A percentile compares a stretch with the other conserved stretches of the same genome.
Conservation (phyloP, 1,140 invertebrate genomes). For the Popillia japonica region DNA sequence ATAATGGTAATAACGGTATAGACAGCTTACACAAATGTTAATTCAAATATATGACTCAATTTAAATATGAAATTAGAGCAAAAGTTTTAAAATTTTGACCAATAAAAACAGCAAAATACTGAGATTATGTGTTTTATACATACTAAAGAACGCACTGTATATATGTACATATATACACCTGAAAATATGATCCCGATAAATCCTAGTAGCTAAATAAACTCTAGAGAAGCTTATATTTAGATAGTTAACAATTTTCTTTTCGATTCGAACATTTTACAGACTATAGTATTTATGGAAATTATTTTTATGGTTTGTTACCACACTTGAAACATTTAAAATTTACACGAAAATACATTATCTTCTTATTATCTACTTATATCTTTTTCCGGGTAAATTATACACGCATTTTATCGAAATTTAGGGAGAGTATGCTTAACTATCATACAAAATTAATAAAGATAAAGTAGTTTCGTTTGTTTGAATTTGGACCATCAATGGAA, state of each 20-base stretch:
- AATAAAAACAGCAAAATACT: too few species aligned
- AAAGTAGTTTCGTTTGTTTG: too few species aligned
- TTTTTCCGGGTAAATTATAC: neutral
- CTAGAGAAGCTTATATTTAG: neutral
- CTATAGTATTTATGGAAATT: neutral
- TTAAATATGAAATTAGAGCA: too few species aligned
- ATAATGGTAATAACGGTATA: too few species aligned
- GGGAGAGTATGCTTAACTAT: neutral
- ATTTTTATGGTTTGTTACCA: neutral
- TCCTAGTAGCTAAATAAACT: constrained; percentile 24
- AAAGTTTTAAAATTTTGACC: too few species aligned
- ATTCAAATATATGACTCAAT: too few species aligned
- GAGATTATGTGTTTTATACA: too few species aligned
- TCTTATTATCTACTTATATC: constrained; percentile 3
- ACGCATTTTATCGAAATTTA: neutral
- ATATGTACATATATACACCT: constrained; percentile 14
- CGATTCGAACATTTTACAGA: constrained; percentile 1
- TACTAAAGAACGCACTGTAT: neutral
- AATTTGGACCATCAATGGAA: too few species aligned
- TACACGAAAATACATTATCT: constrained; percentile 16
- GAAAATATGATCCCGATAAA: constrained; percentile 23
- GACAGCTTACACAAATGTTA: too few species aligned
- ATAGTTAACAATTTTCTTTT: neutral
- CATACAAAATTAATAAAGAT: neutral
- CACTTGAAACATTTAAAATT: constrained; percentile 2